Evolutionary conservation across 2,113 vertebrate species (phyloP).

Genomic region (Daboia siamensis): DNA sequence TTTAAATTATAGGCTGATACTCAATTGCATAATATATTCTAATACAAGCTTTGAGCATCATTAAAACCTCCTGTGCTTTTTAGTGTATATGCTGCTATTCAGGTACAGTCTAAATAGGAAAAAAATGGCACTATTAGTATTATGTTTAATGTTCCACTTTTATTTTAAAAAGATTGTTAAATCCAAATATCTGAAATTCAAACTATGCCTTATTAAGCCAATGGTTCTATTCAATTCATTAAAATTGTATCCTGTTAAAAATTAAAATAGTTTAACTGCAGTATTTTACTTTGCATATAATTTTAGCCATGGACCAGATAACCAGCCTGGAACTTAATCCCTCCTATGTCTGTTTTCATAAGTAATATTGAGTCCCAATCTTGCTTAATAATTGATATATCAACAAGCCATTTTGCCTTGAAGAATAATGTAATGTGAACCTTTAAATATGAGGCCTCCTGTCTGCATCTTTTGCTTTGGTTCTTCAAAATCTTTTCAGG

Average conservation of each 20-base stretch:
- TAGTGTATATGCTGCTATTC: neutral
- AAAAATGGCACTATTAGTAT: neutral
- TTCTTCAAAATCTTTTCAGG: neutral
- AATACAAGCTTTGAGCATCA: neutral
- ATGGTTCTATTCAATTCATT: neutral
- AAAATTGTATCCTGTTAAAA: neutral
- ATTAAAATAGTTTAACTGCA: neutral
- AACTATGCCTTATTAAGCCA: neutral
- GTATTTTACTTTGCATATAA: neutral
- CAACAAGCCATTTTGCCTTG: neutral
- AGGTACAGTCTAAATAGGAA: neutral
- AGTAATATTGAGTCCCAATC: neutral
- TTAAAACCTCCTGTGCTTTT: neutral
- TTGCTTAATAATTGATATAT: conserved; percentile 10
- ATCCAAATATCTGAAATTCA: neutral
- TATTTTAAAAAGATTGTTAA: neutral
- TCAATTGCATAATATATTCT: neutral
- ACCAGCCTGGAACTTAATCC: neutral
- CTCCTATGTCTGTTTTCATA: neutral
- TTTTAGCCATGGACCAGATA: neutral
- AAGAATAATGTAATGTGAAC: neutral
- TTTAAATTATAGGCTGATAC: neutral
- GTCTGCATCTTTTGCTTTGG: neutral
- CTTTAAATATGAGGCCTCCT: neutral
- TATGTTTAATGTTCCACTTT: neutral